phyloP scores from a whole-genome alignment of 1,140 invertebrate species.

The Chrysopa pallens region DNA sequence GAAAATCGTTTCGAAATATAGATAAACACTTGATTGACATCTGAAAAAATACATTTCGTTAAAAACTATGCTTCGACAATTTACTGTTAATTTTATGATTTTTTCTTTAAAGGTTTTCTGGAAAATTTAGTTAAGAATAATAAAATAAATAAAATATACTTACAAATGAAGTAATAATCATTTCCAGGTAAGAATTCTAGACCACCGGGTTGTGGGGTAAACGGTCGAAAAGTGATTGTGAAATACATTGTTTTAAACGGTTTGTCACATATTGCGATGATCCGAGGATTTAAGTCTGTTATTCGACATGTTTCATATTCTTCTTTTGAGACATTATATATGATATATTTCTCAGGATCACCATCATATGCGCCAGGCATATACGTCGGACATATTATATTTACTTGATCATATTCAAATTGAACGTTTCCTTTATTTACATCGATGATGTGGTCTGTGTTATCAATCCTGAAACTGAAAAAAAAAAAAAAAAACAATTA shows the following conservation, averaged over 20 bases:
- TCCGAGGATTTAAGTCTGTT: conserved; percentile 76
- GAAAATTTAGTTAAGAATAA: no score
- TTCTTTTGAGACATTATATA: conserved; percentile 90
- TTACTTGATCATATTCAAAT: conserved; percentile 88
- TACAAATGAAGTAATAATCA: conserved; percentile 90
- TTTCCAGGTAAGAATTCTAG: conserved; percentile 83
- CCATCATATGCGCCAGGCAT: conserved; percentile 70
- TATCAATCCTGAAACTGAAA: conserved; percentile 90
- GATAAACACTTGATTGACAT: no score
- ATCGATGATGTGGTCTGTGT: conserved; percentile 90
- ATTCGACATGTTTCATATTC: conserved; percentile 89
- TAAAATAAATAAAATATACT: conserved; percentile 19
- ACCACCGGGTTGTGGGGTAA: conserved; percentile 84
- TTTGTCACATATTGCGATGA: conserved; percentile 89
- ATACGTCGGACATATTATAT: conserved; percentile 87
- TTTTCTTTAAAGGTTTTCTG: no score
- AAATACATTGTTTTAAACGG: conserved; percentile 84
- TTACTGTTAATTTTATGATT: no score
- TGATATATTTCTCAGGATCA: conserved; percentile 84
- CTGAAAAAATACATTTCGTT: no score
- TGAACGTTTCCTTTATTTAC: conserved; percentile 83
- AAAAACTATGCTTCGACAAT: no score
- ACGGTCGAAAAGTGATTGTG: conserved; percentile 87
- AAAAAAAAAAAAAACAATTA: conserved; percentile 15
- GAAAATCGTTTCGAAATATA: no score